Conservation (phyloP, 2,113 vertebrate species). For the Myiopsitta monachus region DNA sequence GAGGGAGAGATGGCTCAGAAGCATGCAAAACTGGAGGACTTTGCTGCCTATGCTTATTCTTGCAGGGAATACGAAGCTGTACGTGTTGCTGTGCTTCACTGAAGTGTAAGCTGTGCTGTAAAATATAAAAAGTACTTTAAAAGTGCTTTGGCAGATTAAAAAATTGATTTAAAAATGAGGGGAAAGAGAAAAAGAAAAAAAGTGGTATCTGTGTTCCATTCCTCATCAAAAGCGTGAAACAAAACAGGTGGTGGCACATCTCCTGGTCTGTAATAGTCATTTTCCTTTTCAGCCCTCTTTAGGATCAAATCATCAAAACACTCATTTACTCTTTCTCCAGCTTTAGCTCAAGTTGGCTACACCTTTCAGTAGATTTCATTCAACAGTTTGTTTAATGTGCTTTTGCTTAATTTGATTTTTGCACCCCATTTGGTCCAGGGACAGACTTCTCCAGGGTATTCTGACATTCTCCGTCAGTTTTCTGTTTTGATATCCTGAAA, state of each 20-base stretch:
- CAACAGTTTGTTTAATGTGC: not conserved
- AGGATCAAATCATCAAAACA: not conserved
- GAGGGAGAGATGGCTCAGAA: not conserved
- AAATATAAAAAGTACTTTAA: not conserved
- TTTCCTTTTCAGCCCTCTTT: not conserved
- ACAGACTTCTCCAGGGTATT: not conserved
- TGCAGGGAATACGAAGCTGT: fast-evolving
- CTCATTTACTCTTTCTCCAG: not conserved
- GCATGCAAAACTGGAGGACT: not conserved
- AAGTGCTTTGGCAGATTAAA: not conserved
- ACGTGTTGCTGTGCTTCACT: not conserved
- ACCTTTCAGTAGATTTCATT: not conserved
- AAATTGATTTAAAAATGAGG: not conserved
- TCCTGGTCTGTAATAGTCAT: not conserved
- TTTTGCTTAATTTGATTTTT: not conserved
- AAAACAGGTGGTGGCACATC: not conserved
- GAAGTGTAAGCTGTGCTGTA: not conserved
- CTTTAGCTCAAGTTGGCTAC: not conserved
- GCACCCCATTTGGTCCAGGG: not conserved
- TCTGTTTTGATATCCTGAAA: not conserved
- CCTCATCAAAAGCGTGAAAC: not conserved
- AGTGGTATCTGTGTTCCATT: not conserved
- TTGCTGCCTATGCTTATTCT: not conserved
- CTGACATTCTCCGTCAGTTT: not conserved
- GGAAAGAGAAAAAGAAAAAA: fast-evolving